These are phyloP conservation scores for Pocota personata DNA, from an alignment of 2,888 invertebrate genomes.

Conservation along the genomic window DNA sequence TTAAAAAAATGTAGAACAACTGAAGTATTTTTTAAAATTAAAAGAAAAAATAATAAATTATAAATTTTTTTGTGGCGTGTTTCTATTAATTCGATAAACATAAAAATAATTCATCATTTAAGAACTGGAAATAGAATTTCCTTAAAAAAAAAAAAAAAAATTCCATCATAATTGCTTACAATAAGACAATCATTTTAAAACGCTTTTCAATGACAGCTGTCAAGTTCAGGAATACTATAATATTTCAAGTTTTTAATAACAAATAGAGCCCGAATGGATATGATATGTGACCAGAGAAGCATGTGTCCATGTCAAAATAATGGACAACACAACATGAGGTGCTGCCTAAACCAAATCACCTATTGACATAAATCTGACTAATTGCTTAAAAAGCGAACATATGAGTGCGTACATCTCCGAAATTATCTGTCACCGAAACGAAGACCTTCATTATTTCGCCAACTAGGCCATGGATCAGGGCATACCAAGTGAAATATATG, in stretches of 20 bases:
- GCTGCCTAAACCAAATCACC: conserved; percentile 32
- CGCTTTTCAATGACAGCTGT: conserved; percentile 1
- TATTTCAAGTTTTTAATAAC: background rate
- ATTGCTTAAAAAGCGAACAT: conserved; percentile 52
- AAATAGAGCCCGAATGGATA: background rate
- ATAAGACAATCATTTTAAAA: background rate
- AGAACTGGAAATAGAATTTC: background rate
- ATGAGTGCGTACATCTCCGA: conserved; percentile 31
- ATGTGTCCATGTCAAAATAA: conserved; percentile 56
- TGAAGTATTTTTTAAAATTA: background rate
- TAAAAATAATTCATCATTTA: background rate
- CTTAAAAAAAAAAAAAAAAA: background rate
- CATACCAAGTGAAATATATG: conserved; percentile 55
- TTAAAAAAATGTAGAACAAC: too few relatives aligned
- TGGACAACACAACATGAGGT: conserved; percentile 22
- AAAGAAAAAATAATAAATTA: background rate
- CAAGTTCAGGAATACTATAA: conserved; percentile 43
- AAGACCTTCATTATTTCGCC: conserved; percentile 71
- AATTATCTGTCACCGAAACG: conserved; percentile 45
- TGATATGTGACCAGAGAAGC: background rate
- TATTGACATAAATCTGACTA: conserved; percentile 69
- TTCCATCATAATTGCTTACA: background rate
- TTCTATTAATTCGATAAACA: too few relatives aligned
- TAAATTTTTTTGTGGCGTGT: too few relatives aligned
- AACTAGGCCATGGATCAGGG: conserved; percentile 73